A percentile compares a stretch with the other conserved stretches of the same genome.
phyloP scores from a whole-genome alignment of 2,888 invertebrate genomes.

The Thereva unica region DNA sequence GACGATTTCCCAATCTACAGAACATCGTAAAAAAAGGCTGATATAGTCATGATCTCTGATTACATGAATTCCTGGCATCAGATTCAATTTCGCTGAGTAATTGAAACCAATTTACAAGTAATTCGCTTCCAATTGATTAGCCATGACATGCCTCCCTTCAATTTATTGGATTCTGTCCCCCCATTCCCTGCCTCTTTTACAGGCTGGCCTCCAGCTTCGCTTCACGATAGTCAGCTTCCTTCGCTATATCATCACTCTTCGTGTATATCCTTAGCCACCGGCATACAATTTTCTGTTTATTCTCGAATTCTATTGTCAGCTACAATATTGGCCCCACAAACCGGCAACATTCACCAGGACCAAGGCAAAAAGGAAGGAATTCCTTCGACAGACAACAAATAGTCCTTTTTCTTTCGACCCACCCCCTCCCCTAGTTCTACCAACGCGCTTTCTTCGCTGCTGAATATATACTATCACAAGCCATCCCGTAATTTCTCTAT shows the following conservation, averaged over 20 bases:
- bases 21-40: too few species aligned
- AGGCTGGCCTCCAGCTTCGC: background rate
- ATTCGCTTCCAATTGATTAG: constrained; percentile 41
- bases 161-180: background rate
- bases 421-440: background rate
- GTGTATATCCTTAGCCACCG: too few species aligned
- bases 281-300: background rate
- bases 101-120: constrained; percentile 41
- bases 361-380: constrained; percentile 23
- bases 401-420: constrained; percentile 9
- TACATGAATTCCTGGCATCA: constrained; percentile 24
- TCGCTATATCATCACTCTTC: background rate
- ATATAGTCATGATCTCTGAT: background rate
- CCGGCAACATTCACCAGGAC: too few species aligned
- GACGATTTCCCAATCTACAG: too few species aligned
- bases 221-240: background rate
- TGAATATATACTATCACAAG: too few species aligned
- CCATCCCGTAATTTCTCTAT: background rate
- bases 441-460: background rate
- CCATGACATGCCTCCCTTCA: constrained; percentile 21
- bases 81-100: constrained; percentile 39
- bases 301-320: background rate
- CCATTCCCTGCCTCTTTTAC: background rate
- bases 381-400: constrained; percentile 26
- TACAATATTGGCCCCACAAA: background rate